A percentile compares a stretch with the other conserved stretches of the same genome.
phyloP scores from a whole-genome alignment of 2,888 invertebrate species.

The Phengaris alcon region DNA sequence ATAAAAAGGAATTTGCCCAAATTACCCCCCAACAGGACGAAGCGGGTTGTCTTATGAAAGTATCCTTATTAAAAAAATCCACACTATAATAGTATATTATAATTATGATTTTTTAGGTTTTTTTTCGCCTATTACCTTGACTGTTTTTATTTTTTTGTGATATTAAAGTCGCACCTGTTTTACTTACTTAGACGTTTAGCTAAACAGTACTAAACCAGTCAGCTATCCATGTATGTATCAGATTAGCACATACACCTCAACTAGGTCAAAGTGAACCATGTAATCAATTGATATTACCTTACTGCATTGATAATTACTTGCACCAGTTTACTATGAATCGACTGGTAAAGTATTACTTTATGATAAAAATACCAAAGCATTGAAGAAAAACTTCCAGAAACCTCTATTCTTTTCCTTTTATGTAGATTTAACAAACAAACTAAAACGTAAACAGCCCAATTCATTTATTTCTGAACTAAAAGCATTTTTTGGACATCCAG shows the following conservation, averaged over 20 bases:
- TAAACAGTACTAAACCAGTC: not conserved
- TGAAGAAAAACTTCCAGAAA: too few species aligned
- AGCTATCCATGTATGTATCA: conserved; percentile 21
- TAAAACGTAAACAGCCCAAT: too few species aligned
- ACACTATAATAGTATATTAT: too few species aligned
- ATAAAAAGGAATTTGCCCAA: too few species aligned
- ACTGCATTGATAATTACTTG: conserved; percentile 1
- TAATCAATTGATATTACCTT: conserved; percentile 21
- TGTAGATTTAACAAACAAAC: too few species aligned
- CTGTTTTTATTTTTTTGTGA: not conserved
- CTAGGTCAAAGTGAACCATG: conserved; percentile 29
- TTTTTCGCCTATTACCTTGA: not conserved
- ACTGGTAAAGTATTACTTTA: not conserved
- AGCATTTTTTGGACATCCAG: too few species aligned
- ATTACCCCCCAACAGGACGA: too few species aligned
- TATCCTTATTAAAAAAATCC: too few species aligned
- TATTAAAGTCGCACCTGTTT: not conserved
- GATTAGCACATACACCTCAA: conserved; percentile 24
- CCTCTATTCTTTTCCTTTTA: too few species aligned
- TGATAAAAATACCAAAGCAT: too few species aligned
- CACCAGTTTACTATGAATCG: not conserved
- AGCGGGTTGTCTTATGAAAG: too few species aligned
- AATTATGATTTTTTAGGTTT: not conserved
- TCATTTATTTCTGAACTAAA: too few species aligned
- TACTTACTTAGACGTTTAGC: not conserved